These are phyloP conservation scores for Vulpes vulpes DNA, from an alignment of 2,113 vertebrate species.

Conservation along the genomic window DNA sequence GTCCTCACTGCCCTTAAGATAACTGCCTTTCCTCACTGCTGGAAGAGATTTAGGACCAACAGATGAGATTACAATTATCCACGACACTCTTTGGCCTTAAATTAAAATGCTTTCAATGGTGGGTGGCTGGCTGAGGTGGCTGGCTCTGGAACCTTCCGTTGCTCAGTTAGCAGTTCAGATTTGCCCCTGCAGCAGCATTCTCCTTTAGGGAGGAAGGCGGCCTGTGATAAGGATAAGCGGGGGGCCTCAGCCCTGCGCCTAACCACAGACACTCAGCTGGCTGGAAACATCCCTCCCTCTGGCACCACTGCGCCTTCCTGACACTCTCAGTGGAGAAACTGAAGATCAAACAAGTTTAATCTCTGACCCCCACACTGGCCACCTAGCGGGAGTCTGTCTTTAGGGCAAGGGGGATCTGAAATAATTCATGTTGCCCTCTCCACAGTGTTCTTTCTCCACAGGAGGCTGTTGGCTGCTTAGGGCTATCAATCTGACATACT, in stretches of 20 bases:
- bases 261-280: background rate
- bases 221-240: background rate
- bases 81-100: background rate
- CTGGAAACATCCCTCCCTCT: background rate
- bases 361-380: background rate
- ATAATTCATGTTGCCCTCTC: background rate
- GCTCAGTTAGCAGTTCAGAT: background rate
- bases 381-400: background rate
- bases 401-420: background rate
- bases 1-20: background rate
- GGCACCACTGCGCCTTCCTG: background rate
- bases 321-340: background rate
- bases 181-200: background rate
- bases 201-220: background rate
- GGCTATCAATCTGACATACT: slow-evolving; percentile 19
- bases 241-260: background rate
- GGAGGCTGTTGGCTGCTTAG: background rate
- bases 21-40: background rate
- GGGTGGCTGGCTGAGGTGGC: background rate
- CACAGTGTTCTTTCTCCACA: background rate
- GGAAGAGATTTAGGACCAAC: background rate
- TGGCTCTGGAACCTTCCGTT: background rate
- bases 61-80: background rate
- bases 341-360: slow-evolving; percentile 55
- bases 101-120: background rate